These are phyloP conservation scores for Crocidura indochinensis DNA, from an alignment of 2,797 vertebrate species.

Conservation along the genomic window DNA sequence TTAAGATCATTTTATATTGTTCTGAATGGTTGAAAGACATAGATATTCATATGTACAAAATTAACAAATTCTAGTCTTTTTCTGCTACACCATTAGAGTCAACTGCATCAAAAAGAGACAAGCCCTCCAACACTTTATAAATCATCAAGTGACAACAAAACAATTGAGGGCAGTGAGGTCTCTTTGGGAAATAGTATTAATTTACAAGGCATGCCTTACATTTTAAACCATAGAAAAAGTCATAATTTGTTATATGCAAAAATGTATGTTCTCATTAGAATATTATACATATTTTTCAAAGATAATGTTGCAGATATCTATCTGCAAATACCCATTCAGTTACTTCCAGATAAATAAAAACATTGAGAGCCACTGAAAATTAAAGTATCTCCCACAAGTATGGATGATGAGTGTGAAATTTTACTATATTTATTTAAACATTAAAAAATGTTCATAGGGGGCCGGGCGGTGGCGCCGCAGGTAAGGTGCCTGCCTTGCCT, in stretches of 20 bases:
- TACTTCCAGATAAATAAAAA: constrained; percentile 16
- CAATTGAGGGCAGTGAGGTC: background rate
- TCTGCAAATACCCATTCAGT: background rate
- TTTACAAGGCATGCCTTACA: background rate
- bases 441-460: constrained; percentile 37
- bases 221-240: background rate
- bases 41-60: background rate
- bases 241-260: background rate
- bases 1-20: constrained; percentile 41
- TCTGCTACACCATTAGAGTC: background rate
- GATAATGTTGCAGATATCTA: background rate
- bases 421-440: constrained; percentile 46
- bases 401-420: constrained; percentile 8
- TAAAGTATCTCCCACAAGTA: constrained; percentile 19
- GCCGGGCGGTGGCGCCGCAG: no score
- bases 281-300: background rate
- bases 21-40: constrained; percentile 39
- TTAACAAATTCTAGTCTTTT: constrained; percentile 1
- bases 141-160: background rate
- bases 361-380: constrained; percentile 17
- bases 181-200: background rate
- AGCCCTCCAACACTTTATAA: background rate
- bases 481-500: no score
- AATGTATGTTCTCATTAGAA: background rate
- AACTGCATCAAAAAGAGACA: background rate